Percentiles rank a stretch among this genome's conserved stretches.
Evolutionary conservation across 2,113 vertebrate species (phyloP).

Genomic region (Spermophilus dauricus): DNA sequence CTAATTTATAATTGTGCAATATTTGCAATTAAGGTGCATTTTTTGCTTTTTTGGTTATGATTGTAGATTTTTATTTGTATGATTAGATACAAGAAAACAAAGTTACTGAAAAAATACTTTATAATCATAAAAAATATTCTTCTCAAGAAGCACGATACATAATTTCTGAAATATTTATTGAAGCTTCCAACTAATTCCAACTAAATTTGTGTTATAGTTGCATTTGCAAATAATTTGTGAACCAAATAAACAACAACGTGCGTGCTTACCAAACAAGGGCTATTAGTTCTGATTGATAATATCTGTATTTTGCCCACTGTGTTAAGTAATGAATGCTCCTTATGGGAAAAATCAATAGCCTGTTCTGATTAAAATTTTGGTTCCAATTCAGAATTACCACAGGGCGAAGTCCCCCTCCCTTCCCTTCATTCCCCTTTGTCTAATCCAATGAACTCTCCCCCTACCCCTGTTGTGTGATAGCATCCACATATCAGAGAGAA

Average conservation of each 20-base stretch:
- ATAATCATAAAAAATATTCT: background rate
- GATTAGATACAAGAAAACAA: slow-evolving; percentile 12
- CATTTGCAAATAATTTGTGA: slow-evolving; percentile 72
- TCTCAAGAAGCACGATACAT: background rate
- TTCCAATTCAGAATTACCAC: slow-evolving; percentile 65
- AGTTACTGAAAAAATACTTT: slow-evolving; percentile 51
- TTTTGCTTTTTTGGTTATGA: background rate
- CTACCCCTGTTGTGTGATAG: too few species aligned
- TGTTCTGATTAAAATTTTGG: slow-evolving; percentile 72
- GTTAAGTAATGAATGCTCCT: slow-evolving; percentile 73
- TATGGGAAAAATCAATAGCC: slow-evolving; percentile 69
- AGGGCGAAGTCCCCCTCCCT: background rate
- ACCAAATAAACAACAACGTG: slow-evolving; percentile 49
- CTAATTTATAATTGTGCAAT: background rate
- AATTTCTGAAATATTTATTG: slow-evolving; percentile 39
- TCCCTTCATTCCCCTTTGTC: too few species aligned
- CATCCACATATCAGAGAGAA: too few species aligned
- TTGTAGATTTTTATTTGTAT: slow-evolving; percentile 37
- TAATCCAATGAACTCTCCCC: too few species aligned
- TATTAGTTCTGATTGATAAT: slow-evolving; percentile 67
- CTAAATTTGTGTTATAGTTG: slow-evolving; percentile 52
- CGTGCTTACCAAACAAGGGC: slow-evolving; percentile 68
- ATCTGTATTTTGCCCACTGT: slow-evolving; percentile 53
- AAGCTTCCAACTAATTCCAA: background rate
- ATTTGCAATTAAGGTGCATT: background rate